Conservation (phyloP, 1,140 invertebrate genomes). For the Cherax quadricarinatus region DNA sequence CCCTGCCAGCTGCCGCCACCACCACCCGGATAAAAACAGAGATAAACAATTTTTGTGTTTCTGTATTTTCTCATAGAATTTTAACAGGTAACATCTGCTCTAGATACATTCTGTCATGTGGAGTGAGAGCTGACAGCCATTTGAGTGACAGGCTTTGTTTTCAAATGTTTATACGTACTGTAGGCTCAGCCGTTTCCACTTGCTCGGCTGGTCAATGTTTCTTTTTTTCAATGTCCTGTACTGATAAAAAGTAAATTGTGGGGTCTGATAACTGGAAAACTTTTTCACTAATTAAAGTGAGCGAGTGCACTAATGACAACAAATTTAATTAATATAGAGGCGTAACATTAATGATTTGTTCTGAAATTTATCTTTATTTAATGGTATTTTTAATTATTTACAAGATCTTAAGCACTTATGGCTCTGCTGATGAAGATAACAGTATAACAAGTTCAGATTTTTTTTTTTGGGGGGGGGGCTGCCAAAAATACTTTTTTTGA, state of each 20-base stretch:
- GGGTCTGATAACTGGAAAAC: not conserved
- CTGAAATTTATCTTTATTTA: not conserved
- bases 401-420: too few species aligned
- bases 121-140: not conserved
- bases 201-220: not conserved
- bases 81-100: conserved; percentile 32
- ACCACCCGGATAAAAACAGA: conserved; percentile 39
- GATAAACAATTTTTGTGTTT: conserved; percentile 38
- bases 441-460: too few species aligned
- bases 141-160: not conserved
- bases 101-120: not conserved
- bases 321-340: not conserved
- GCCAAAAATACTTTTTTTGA: too few species aligned
- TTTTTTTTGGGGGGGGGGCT: too few species aligned
- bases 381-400: too few species aligned
- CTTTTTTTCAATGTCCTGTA: not conserved
- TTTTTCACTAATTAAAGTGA: not conserved
- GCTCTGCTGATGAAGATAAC: too few species aligned
- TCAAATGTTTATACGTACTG: not conserved
- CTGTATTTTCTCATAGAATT: conserved; percentile 28
- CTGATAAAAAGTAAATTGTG: not conserved
- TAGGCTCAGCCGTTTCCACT: not conserved
- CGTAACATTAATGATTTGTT: not conserved
- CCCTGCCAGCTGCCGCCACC: conserved; percentile 25
- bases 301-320: not conserved